Percentiles rank a stretch among this genome's conserved stretches.
Conservation (phyloP, 2,797 vertebrate species). For the Hapalemur alaotrensis region DNA sequence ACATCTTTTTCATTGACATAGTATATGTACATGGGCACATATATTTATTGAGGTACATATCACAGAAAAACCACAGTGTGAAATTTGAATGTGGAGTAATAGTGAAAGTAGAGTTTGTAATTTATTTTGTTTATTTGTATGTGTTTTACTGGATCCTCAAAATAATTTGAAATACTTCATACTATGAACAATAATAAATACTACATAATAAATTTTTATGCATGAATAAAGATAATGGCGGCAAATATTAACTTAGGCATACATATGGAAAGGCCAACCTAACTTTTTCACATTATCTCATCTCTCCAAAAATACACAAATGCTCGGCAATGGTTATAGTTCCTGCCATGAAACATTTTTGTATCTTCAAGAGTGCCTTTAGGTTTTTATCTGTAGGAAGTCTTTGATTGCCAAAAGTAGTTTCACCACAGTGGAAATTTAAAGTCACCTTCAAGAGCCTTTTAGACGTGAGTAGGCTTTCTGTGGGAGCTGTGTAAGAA, state of each 20-base stretch:
- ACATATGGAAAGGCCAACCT: too few species aligned
- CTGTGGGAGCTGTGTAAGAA: neutral
- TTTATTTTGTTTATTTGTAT: neutral
- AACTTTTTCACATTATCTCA: neutral
- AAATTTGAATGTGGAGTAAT: neutral
- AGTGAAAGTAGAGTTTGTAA: neutral
- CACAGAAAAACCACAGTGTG: neutral
- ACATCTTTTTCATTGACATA: neutral
- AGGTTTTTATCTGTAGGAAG: neutral
- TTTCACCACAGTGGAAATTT: conserved; percentile 11
- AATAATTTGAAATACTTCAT: neutral
- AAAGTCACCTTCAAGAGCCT: conserved; percentile 20
- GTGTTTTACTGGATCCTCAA: neutral
- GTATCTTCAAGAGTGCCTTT: neutral
- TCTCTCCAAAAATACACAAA: neutral
- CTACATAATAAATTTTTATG: neutral
- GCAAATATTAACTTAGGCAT: neutral
- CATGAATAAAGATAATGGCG: neutral
- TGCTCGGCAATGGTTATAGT: neutral
- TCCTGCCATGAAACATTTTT: neutral
- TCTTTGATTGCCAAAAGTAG: conserved; percentile 1
- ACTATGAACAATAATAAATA: neutral
- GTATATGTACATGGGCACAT: neutral
- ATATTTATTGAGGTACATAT: neutral
- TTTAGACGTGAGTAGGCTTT: neutral